Evolutionary conservation across 2,888 invertebrate species (phyloP).

Genomic region (Mactromeris polynyma): DNA sequence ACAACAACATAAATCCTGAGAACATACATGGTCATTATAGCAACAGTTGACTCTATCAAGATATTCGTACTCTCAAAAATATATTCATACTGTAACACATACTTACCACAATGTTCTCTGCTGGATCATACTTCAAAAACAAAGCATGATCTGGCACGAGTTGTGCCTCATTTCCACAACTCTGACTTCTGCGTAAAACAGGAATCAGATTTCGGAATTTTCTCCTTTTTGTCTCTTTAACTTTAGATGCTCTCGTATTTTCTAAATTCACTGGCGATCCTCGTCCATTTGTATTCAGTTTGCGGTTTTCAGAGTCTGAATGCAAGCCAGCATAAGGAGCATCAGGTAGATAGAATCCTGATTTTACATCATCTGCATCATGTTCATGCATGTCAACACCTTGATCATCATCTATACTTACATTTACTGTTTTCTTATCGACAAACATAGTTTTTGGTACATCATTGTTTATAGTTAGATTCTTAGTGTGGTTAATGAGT

Average conservation of each 20-base stretch:
- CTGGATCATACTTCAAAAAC: slow-evolving; percentile 78
- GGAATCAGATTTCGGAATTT: slow-evolving; percentile 80
- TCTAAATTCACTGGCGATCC: not conserved
- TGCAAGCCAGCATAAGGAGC: not conserved
- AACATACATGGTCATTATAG: too few relatives aligned
- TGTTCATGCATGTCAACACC: slow-evolving; percentile 25
- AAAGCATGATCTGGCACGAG: slow-evolving; percentile 85
- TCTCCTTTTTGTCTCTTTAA: slow-evolving; percentile 74
- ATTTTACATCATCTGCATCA: not conserved
- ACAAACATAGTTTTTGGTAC: not conserved
- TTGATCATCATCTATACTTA: not conserved
- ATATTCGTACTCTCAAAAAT: not conserved
- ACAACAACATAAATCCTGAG: too few relatives aligned
- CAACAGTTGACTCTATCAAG: too few relatives aligned
- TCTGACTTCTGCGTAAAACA: slow-evolving; percentile 87
- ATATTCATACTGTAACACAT: not conserved
- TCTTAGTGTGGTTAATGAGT: not conserved
- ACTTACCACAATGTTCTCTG: slow-evolving; percentile 63
- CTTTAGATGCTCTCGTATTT: slow-evolving; percentile 39
- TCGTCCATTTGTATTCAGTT: not conserved
- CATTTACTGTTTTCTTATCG: not conserved
- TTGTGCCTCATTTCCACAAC: slow-evolving; percentile 88
- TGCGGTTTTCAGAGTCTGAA: slow-evolving; percentile 27
- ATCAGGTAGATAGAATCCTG: not conserved
- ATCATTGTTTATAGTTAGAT: not conserved